phyloP scores from a whole-genome alignment of 1,140 invertebrate species.

The Aphis craccivora region DNA sequence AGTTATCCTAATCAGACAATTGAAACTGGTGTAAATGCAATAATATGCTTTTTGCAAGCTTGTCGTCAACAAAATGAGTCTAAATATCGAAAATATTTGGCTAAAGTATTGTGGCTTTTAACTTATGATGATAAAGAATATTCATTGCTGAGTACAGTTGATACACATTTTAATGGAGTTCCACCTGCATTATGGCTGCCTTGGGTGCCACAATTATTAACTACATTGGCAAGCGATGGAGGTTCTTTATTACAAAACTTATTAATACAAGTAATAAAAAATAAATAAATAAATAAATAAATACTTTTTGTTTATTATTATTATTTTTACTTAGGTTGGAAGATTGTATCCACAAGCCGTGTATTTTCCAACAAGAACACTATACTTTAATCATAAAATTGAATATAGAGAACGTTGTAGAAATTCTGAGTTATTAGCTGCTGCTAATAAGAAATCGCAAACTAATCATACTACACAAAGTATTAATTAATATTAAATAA shows the following conservation, averaged over 20 bases:
- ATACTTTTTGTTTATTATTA: background rate
- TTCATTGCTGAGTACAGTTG: conserved; percentile 82
- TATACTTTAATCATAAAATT: conserved; percentile 94
- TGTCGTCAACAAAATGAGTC: conserved; percentile 95
- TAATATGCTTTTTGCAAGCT: conserved; percentile 94
- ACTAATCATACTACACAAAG: conserved; percentile 41
- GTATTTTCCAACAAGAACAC: conserved; percentile 93
- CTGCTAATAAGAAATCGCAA: conserved; percentile 57
- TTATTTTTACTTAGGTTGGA: conserved; percentile 73
- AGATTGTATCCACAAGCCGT: conserved; percentile 95
- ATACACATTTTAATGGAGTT: conserved; percentile 93
- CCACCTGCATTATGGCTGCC: conserved; percentile 94
- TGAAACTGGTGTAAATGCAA: conserved; percentile 82
- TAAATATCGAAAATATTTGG: conserved; percentile 93
- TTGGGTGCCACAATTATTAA: conserved; percentile 95
- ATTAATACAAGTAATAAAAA: conserved; percentile 74
- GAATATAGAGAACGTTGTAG: conserved; percentile 89
- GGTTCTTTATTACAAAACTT: conserved; percentile 90
- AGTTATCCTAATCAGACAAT: conserved; percentile 76
- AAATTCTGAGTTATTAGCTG: conserved; percentile 69
- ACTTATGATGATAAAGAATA: conserved; percentile 92
- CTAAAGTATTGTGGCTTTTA: conserved; percentile 91
- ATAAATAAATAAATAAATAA: background rate
- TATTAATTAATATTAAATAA: conserved; percentile 12
- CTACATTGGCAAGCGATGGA: conserved; percentile 89